Base-by-base conservation (phyloP, 2,113 vertebrate species). In the Antechinus flavipes region DNA sequence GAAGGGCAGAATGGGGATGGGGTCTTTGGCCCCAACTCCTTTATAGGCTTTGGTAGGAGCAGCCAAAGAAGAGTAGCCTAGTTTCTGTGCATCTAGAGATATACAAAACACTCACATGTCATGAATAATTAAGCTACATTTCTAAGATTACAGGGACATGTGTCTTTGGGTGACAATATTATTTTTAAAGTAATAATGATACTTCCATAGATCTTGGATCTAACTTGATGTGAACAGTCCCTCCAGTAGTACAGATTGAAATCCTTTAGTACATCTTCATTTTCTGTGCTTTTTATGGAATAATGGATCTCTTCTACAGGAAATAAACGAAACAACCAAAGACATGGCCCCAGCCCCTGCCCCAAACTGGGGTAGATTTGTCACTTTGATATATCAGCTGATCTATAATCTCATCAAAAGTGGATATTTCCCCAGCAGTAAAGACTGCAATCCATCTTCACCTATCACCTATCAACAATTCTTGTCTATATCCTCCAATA, bases 61-160 rank as follows among this genome's bases (percentile, higher is more conserved):
- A 42, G 35, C n/a, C 68, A 84, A 84, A 84, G 68, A 84, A 84
- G 16, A 84, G n/a, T 22, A 23, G 16, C 2, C 68, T 42, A 23
- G 19, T 84, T 42, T 84, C 68, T 84, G n/a, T 22, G n/a, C 16
- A 19, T n/a, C 35, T 11, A 42, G n/a, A 84, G 68, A 84, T 30
- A 84, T 0, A 22, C 1, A 84, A 84, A 84, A 84, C n/a, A 42
- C 23, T 16, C 68, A 84, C 93, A 89, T 91, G 35, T 30, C 91
- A 92, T 91, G 97, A 91, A 92, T 90, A 49, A 23, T 94, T 93
- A 91, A 76, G 46, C 95, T 93, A 94, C 91, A 26, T 95, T 94
- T 97, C 92, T 92, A 26, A 53, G 90, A 89, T 12, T 93, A 96
- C 91, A 30, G 46, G 50, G 42, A 95, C 93, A 92, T 90, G 95